Percentiles rank a stretch among this genome's conserved stretches.
phyloP scores from a whole-genome alignment of 2,113 vertebrate genomes.

The Micromys minutus region DNA sequence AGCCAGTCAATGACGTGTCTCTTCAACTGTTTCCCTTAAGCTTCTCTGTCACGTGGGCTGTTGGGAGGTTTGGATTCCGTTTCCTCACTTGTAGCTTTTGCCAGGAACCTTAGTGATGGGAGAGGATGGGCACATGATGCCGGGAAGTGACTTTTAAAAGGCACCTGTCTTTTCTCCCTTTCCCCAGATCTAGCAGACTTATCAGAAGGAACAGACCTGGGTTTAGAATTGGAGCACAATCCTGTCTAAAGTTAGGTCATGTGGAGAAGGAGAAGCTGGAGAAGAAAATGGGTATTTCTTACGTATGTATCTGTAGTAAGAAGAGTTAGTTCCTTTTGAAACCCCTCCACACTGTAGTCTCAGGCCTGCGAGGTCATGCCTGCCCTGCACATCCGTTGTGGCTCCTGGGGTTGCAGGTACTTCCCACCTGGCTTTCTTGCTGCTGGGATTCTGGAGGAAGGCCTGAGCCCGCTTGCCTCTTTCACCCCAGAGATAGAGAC shows the following conservation, averaged over 20 bases:
- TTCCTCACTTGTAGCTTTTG: background rate
- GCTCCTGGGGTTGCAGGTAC: rapidly evolving
- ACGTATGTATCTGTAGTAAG: background rate
- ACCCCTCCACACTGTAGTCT: too few species aligned
- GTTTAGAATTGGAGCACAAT: background rate
- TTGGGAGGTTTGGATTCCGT: background rate
- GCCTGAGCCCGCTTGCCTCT: background rate
- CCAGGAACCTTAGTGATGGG: background rate
- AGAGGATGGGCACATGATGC: background rate
- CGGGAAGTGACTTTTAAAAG: background rate
- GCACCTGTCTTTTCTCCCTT: background rate
- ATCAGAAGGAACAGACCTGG: background rate
- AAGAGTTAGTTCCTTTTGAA: background rate
- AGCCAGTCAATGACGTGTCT: rapidly evolving
- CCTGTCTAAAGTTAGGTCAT: background rate
- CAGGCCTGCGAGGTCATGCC: background rate
- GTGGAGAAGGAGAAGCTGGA: background rate
- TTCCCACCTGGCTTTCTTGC: background rate
- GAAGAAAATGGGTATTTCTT: background rate
- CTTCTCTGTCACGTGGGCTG: background rate
- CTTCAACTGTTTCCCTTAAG: background rate
- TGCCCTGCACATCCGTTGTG: background rate
- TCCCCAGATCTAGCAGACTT: background rate
- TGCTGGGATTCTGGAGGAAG: background rate
- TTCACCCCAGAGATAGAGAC: too few species aligned